These are phyloP conservation scores for Nibea coibor DNA, from an alignment of 2,113 vertebrate species.

Conservation along the genomic window DNA sequence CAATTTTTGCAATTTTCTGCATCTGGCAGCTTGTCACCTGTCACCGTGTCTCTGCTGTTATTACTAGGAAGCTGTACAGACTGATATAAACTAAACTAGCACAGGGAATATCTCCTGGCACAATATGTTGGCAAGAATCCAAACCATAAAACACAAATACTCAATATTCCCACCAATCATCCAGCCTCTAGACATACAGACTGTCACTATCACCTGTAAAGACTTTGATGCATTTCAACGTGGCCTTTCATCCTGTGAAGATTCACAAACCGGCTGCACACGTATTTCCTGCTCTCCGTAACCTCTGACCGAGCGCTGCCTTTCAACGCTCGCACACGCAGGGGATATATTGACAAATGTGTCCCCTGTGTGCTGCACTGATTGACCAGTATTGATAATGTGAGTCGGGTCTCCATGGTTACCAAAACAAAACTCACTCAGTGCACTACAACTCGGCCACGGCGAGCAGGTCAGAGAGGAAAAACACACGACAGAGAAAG, in stretches of 20 bases:
- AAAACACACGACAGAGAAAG: not conserved
- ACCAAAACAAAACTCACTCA: conserved; percentile 62
- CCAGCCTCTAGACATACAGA: not conserved
- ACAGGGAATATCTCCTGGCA: not conserved
- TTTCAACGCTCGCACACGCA: conserved; percentile 39
- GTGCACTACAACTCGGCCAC: not conserved
- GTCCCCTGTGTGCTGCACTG: conserved; percentile 32
- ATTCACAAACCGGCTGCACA: conserved; percentile 15
- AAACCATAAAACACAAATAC: conserved; percentile 2
- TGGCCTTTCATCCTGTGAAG: not conserved
- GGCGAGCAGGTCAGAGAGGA: not conserved
- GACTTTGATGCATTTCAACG: not conserved
- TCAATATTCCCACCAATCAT: not conserved
- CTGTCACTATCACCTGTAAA: not conserved
- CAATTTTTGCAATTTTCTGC: not conserved
- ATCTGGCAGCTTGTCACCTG: not conserved
- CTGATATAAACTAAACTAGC: not conserved
- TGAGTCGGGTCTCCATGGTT: conserved; percentile 57
- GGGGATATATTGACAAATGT: conserved; percentile 61
- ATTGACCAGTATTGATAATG: conserved; percentile 71
- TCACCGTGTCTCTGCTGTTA: not conserved
- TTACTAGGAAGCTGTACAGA: not conserved
- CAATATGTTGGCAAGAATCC: not conserved
- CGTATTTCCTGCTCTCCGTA: conserved; percentile 11
- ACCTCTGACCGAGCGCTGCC: conserved; percentile 36